Evolutionary conservation across 2,888 invertebrate genomes (phyloP).

Genomic region (Zootermopsis nevadensis): DNA sequence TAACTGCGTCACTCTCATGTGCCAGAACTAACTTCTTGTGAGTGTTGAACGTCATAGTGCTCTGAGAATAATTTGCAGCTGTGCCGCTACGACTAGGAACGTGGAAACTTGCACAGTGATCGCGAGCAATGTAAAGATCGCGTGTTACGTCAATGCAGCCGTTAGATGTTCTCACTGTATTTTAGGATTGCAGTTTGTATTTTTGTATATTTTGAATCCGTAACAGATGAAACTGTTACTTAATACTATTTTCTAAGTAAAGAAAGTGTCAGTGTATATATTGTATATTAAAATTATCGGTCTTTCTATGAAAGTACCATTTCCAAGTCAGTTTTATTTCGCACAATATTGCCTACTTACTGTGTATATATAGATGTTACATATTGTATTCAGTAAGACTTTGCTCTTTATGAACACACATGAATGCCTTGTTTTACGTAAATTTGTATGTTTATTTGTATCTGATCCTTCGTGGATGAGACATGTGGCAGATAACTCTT

Average conservation of each 20-base stretch:
- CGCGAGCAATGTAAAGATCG: too few relatives aligned
- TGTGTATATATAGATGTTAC: constrained; percentile 13
- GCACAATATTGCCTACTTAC: constrained; percentile 1
- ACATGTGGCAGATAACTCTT: too few relatives aligned
- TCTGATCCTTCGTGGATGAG: too few relatives aligned
- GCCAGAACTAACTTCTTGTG: not conserved
- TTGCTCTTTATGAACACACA: not conserved
- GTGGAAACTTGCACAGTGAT: too few relatives aligned
- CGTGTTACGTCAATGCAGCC: too few relatives aligned
- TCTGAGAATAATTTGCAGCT: not conserved
- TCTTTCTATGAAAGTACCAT: constrained; percentile 22
- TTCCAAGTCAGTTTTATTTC: not conserved
- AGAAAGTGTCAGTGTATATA: not conserved
- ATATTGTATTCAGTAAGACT: not conserved
- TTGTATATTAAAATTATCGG: not conserved
- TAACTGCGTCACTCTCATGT: not conserved
- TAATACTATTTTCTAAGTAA: constrained; percentile 8
- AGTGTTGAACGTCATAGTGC: not conserved
- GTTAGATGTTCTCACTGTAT: too few relatives aligned
- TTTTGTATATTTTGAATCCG: constrained; percentile 18
- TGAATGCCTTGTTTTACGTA: not conserved
- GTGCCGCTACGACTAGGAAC: too few relatives aligned
- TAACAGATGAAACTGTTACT: not conserved
- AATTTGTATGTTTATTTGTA: too few relatives aligned
- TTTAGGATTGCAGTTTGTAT: constrained; percentile 16